Base-by-base conservation (phyloP, 2,888 invertebrate species). In the Empis livida region DNA sequence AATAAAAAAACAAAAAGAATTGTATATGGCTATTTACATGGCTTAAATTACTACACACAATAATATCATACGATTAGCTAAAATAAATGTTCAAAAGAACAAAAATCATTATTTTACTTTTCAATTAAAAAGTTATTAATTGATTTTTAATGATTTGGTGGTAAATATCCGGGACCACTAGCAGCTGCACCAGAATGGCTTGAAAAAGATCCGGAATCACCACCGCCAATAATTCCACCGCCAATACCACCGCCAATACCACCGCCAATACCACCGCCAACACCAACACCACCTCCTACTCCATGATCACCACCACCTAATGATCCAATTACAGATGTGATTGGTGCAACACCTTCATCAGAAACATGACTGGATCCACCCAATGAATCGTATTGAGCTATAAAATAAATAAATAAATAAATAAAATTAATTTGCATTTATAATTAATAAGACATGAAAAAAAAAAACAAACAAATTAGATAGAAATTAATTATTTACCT, bases 301-400 rank as follows among this genome's bases (percentile, higher is more conserved):
- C 35, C 35, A n/a, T 13, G n/a, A 13, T 14, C 41, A 27, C 27
- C 23, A 41, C 9, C 13, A 14, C 41, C 64, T 38, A 67, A 50
- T 3, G 68, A 62, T 8, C 67, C 67, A 53, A 68, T 63, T 17
- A 68, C 67, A 3, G 67, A 68, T 41, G 63, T 61, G 11, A 68
- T 62, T 9, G 66, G 64, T 16, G 67, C 65, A 43, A 64, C 57
- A 43, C 68, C 67, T 52, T 68, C 67, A 51, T 67, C 66, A 45
- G 64, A 61, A 15, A 68, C 53, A 48, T 67, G 68, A 49, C 62
- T 66, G 49, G 57, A 62, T 42, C 67, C 67, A 38, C 67, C 67
- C 53, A 68, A 56, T 14, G 64, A 57, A 52, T 67, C 68, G 50
- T 68, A 67, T 55, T 67, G 67, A 41, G 67, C 62, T 52, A 51